Base-by-base conservation (phyloP, 1,140 invertebrate genomes). In the Drosophila ambigua region DNA sequence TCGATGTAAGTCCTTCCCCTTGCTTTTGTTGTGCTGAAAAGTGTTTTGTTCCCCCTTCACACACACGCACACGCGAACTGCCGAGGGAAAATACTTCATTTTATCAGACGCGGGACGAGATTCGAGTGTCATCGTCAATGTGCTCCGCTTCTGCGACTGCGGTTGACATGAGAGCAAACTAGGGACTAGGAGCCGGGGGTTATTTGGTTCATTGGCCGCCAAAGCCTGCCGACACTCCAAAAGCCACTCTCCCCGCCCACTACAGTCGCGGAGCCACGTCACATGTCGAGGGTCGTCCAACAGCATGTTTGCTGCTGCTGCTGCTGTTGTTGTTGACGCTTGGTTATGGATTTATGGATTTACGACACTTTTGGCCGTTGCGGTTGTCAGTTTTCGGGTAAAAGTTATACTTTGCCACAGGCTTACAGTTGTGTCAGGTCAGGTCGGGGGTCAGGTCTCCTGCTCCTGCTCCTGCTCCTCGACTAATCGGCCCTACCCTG, bases 261-360 rank as follows among this genome's bases (percentile, higher is more conserved):
- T 5, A 35, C n/a, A 24, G 23, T 51, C 24, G 28, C 11, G 4
- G 51, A 74, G 53, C 49, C 46, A 31, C 54, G 55, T 71, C 80
- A 82, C 79, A 87, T 88, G 82, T 88, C 83, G 72, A 79, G 82
- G 83, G 82, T 88, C 83, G 75, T 76, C 79, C 76, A 69, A 69
- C 67, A 83, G 83, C 88, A 87, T 77, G 79, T 88, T 82, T 87
- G 82, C 59, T 83, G 79, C 0, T 28, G 5, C 20, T 20, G 1
- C 7, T 85, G 82, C 55, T 83, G 82, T 83, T 87, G 83, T 77
- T 87, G 83, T 88, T 87, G 83, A 87, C 83, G 83, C 79, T 88
- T 71, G 72, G 84, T 88, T 87, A 87, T 87, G 83, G 84, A 87
- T 87, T 87, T 87, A 87, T 87, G 83, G 83, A 87, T 87, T 87